Conservation (phyloP, 2,113 vertebrate species). For the Mohoua ochrocephala region DNA sequence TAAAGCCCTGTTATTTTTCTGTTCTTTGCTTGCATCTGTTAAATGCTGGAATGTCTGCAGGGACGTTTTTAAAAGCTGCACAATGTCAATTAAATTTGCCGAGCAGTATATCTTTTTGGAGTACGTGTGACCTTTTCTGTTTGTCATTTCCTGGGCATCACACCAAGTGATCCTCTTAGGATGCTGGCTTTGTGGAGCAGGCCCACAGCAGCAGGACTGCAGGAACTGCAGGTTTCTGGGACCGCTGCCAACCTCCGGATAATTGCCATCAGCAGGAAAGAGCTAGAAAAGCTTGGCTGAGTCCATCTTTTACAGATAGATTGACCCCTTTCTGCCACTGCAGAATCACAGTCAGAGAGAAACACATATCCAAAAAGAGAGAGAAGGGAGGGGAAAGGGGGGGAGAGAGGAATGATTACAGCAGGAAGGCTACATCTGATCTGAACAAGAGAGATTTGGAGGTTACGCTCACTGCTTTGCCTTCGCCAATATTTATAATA, state of each 20-base stretch:
- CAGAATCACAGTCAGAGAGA: slow-evolving; percentile 25
- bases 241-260: slow-evolving; percentile 75
- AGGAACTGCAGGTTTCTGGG: slow-evolving; percentile 75
- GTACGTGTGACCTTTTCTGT: slow-evolving; percentile 81
- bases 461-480: neutral
- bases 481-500: neutral
- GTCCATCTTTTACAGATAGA: slow-evolving; percentile 75
- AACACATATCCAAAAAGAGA: neutral
- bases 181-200: slow-evolving; percentile 70
- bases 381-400: neutral
- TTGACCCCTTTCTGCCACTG: slow-evolving; percentile 65
- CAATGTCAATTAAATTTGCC: slow-evolving; percentile 76
- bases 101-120: slow-evolving; percentile 77
- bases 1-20: slow-evolving; percentile 50
- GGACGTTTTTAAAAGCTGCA: slow-evolving; percentile 70
- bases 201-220: slow-evolving; percentile 63
- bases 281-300: slow-evolving; percentile 74
- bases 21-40: slow-evolving; percentile 62
- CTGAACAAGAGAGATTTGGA: neutral
- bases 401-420: neutral
- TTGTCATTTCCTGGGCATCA: slow-evolving; percentile 83
- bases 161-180: slow-evolving; percentile 78
- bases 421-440: neutral
- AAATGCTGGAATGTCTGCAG: slow-evolving; percentile 69
- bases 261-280: slow-evolving; percentile 79